Evolutionary conservation across 2,113 vertebrate genomes (phyloP), one percentile per base, ranked within the genome.

Genomic region (Pholis gunnellus): DNA sequence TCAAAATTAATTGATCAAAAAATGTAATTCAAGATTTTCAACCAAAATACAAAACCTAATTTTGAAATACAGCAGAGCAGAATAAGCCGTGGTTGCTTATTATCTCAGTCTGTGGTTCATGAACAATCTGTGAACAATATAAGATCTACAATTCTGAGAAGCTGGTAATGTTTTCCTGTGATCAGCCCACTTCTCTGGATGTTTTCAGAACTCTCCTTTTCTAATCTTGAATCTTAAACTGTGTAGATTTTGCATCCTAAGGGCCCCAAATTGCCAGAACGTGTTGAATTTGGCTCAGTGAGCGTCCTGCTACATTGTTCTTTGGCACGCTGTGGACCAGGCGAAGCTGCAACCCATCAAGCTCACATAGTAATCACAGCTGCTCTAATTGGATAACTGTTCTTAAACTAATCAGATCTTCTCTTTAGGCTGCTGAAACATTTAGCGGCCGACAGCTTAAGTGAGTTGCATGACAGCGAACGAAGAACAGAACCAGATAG

Each of bases 401-500:
- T 31, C n/a, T 31, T 11, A 34, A 70, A 54, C 29, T 44, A 31
- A 63, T 78, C 44, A 61, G 9, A 46, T 63, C 67, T 34, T 36
- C 63, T 44, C 17, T 10, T 22, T 22, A 56, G 18, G 13, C 14
- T 22, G 48, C 14, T 36, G 44, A 78, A 79, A 73, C 48, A 29
- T 74, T 74, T 15, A 27, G 65, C 14, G 18, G n/a, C 81, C 66
- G 82, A 84, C 50, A 67, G 29, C n/a, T 56, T 20, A 36, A 79
- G 59, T 20, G 50, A 60, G 9, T 65, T 44, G 20, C 57, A 71
- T 65, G 34, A 79, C 61, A 3, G 38, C 27, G 1, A 59, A 54
- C 34, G 25, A 77, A 60, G 63, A 78, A 46, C 22, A 82, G 71
- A 81, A 15, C 44, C n/a, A 72, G 87, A 83, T 81, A 63, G 75